Percentiles rank a stretch among this genome's conserved stretches.
These are phyloP conservation scores for Craseonycteris thonglongyai DNA, from an alignment of 2,113 vertebrate genomes.

Conservation along the genomic window DNA sequence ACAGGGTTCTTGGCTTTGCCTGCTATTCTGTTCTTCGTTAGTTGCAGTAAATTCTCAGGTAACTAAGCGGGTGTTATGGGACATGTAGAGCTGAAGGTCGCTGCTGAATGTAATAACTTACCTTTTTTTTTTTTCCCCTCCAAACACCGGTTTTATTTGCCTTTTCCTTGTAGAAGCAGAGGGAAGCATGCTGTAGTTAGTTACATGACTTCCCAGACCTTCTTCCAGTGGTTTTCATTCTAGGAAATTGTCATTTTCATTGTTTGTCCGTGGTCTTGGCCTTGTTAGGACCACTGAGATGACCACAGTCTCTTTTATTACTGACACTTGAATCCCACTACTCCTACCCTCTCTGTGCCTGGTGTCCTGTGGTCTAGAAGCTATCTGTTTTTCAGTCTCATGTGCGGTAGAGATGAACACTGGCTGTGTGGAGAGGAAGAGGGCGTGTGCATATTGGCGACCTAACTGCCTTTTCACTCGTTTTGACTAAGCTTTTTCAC, in stretches of 20 bases:
- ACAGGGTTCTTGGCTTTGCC: not conserved
- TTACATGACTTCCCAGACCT: not conserved
- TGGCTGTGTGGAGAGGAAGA: not conserved
- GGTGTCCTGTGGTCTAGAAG: not conserved
- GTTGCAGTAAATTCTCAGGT: not conserved
- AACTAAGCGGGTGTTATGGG: not conserved
- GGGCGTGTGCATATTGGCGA: not conserved
- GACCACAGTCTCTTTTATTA: not conserved
- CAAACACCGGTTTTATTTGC: not conserved
- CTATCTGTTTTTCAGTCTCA: not conserved
- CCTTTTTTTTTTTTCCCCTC: not conserved
- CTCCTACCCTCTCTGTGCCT: accelerated
- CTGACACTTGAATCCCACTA: not conserved
- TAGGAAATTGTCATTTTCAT: not conserved
- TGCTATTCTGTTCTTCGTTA: not conserved
- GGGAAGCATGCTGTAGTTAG: not conserved
- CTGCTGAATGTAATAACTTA: not conserved
- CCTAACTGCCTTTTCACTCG: not conserved
- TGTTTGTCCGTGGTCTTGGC: not conserved
- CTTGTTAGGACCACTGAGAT: not conserved
- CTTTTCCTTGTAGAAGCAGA: not conserved
- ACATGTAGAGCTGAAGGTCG: not conserved
- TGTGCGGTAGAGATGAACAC: not conserved
- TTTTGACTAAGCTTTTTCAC: not conserved
- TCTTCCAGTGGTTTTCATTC: not conserved